Conservation (phyloP, 2,888 invertebrate genomes). For the Lucinisca nassula region DNA sequence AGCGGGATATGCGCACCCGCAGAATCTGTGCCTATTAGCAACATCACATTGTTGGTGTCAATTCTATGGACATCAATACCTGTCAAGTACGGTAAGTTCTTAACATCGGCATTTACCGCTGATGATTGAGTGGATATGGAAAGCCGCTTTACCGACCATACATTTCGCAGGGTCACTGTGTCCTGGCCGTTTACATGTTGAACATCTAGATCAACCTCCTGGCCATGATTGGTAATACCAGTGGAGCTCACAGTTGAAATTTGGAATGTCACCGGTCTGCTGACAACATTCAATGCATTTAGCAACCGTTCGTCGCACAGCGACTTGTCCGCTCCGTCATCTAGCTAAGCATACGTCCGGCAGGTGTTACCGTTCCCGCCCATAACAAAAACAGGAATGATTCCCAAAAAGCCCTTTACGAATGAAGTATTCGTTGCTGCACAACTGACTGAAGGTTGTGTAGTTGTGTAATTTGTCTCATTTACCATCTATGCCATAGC, state of each 20-base stretch:
- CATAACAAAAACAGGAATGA: constrained; percentile 8
- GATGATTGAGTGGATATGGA: constrained; percentile 10
- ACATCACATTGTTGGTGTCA: constrained; percentile 23
- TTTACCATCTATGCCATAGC: constrained; percentile 34
- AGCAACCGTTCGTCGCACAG: constrained; percentile 36
- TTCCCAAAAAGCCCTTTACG: not conserved
- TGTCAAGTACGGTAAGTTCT: not conserved
- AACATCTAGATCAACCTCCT: constrained; percentile 8
- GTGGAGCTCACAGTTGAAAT: constrained; percentile 15
- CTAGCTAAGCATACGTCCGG: constrained; percentile 23
- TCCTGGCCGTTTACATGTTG: not conserved
- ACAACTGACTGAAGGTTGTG: constrained; percentile 1
- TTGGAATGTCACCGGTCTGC: constrained; percentile 25
- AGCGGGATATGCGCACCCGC: constrained; percentile 36
- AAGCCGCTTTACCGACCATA: constrained; percentile 27
- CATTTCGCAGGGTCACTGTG: not conserved
- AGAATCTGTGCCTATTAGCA: constrained; percentile 40
- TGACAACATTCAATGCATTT: not conserved
- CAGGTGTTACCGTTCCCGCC: constrained; percentile 10
- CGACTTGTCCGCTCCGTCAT: constrained; percentile 35
- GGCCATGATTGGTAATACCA: not conserved
- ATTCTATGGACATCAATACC: not conserved
- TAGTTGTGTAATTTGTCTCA: not conserved
- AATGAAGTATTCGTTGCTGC: not conserved
- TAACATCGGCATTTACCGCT: not conserved